Evolutionary conservation across 23 tunicate species (phyloP).

Genomic region (Halocynthia roretzi): DNA sequence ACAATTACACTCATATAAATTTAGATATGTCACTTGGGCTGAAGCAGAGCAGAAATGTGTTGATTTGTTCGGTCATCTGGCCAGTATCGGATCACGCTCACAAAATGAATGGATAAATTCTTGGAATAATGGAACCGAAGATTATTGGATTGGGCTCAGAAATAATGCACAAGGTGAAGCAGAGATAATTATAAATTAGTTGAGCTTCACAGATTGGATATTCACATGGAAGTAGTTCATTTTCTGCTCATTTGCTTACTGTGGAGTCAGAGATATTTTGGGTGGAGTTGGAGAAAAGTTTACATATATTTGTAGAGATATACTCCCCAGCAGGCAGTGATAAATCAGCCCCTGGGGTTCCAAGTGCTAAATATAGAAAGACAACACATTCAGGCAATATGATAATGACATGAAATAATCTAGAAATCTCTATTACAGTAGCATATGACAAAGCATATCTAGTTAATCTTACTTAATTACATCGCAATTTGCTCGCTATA

Average conservation of each 20-base stretch:
- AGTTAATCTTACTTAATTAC: too few species aligned
- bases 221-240: not conserved
- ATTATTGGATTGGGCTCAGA: constrained; percentile 76
- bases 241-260: too few species aligned
- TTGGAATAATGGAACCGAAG: constrained; percentile 75
- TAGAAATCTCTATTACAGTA: too few species aligned
- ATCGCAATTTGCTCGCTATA: too few species aligned
- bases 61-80: constrained; percentile 55
- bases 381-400: not conserved
- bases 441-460: too few species aligned
- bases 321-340: not conserved
- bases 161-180: constrained; percentile 61
- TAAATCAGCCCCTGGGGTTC: not conserved
- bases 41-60: constrained; percentile 66
- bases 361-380: not conserved
- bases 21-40: constrained; percentile 55
- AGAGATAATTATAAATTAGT: not conserved
- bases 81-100: constrained; percentile 51
- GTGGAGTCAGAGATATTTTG: not conserved
- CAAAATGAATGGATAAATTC: constrained; percentile 68
- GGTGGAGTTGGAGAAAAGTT: not conserved
- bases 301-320: not conserved
- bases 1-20: not conserved
- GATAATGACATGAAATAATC: not conserved
- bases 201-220: not conserved